Evolutionary conservation across 2,113 vertebrate species (phyloP).

Genomic region (Nothobranchius furzeri): DNA sequence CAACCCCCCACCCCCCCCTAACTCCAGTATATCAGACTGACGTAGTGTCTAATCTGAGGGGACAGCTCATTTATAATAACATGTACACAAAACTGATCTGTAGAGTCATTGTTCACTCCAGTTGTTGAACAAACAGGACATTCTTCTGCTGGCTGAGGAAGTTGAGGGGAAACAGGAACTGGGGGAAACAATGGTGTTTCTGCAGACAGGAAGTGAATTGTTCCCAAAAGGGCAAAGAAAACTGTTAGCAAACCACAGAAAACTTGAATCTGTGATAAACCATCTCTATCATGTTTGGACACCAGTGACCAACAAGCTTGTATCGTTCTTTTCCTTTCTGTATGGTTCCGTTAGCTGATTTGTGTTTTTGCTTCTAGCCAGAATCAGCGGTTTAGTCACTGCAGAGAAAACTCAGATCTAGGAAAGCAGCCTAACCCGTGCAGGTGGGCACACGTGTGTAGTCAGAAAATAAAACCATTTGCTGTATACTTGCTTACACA

Average conservation of each 20-base stretch:
- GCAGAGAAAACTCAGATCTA: no score
- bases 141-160: neutral
- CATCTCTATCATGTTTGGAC: neutral
- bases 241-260: neutral
- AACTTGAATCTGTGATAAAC: neutral
- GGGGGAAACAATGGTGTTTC: constrained; percentile 64
- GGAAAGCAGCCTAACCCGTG: no score
- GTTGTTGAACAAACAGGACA: neutral
- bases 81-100: neutral
- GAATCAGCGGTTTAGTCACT: no score
- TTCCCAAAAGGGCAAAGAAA: constrained; percentile 32
- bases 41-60: neutral
- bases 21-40: neutral
- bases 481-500: no score
- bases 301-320: no score
- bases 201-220: constrained; percentile 59
- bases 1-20: neutral
- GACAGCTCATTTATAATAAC: neutral
- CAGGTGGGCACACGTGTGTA: no score
- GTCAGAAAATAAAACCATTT: no score
- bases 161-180: constrained; percentile 52
- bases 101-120: neutral
- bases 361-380: no score
- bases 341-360: no score
- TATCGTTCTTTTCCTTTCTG: no score